Conservation (phyloP, 2,888 invertebrate species). For the Rotaria socialis region DNA sequence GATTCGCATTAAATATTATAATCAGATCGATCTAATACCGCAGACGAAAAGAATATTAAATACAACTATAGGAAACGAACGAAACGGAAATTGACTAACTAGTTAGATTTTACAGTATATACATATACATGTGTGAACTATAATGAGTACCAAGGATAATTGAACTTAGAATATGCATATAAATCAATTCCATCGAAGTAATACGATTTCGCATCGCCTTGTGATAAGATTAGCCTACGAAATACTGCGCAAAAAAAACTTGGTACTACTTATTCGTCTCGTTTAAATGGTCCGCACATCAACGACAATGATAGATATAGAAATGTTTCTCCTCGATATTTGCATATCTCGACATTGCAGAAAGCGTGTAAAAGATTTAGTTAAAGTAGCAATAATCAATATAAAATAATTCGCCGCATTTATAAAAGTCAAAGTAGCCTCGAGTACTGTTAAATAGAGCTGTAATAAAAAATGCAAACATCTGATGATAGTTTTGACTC, state of each 20-base stretch:
- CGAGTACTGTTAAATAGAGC: neutral
- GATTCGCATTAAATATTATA: neutral
- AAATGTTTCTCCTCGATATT: neutral
- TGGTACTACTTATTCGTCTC: neutral
- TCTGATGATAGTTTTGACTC: neutral
- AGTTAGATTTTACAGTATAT: neutral
- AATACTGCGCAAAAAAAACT: neutral
- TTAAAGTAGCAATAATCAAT: neutral
- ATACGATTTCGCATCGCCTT: neutral
- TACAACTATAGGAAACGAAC: neutral
- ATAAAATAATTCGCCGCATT: neutral
- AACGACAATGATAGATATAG: neutral
- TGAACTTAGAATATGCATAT: neutral
- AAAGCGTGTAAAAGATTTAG: neutral
- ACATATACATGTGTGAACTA: neutral
- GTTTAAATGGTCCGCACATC: too few species aligned
- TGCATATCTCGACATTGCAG: neutral
- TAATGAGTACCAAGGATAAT: neutral
- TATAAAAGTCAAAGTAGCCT: neutral
- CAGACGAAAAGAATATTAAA: neutral
- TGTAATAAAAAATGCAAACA: too few species aligned
- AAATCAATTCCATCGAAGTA: neutral
- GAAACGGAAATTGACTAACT: neutral
- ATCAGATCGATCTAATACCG: neutral
- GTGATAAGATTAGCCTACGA: neutral